Conservation (phyloP, 2,113 vertebrate species). For the Vicugna pacos region DNA sequence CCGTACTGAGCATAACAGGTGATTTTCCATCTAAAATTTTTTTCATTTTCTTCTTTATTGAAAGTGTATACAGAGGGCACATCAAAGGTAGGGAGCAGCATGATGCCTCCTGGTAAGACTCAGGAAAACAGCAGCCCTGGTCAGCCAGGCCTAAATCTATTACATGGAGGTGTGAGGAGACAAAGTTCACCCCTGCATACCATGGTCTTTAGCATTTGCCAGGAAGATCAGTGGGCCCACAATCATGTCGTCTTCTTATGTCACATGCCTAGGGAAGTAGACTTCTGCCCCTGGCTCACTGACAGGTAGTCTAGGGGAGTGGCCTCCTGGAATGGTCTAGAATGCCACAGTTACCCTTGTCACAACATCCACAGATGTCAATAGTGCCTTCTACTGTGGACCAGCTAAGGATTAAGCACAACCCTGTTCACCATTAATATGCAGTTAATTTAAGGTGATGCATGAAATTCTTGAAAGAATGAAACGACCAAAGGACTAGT, state of each 20-base stretch:
- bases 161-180: background rate
- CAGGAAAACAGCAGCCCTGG: background rate
- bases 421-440: background rate
- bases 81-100: background rate
- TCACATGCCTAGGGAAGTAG: background rate
- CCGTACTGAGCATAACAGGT: background rate
- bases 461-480: background rate
- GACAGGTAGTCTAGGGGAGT: rapidly evolving
- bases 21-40: background rate
- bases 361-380: conserved; percentile 73
- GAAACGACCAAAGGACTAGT: background rate
- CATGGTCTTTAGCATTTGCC: background rate
- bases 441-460: background rate
- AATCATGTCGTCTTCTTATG: conserved; percentile 41
- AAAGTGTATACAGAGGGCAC: background rate
- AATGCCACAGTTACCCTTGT: conserved; percentile 36
- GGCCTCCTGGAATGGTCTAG: background rate
- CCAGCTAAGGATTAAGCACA: conserved; percentile 41
- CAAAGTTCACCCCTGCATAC: background rate
- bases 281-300: conserved; percentile 32
- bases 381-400: conserved; percentile 50
- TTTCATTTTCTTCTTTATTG: background rate
- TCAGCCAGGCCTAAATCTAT: background rate
- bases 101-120: background rate
- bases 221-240: conserved; percentile 65